Evolutionary conservation across 2,888 invertebrate genomes (phyloP), one percentile per base, ranked within the genome.

Genomic region (Erebia aethiops): DNA sequence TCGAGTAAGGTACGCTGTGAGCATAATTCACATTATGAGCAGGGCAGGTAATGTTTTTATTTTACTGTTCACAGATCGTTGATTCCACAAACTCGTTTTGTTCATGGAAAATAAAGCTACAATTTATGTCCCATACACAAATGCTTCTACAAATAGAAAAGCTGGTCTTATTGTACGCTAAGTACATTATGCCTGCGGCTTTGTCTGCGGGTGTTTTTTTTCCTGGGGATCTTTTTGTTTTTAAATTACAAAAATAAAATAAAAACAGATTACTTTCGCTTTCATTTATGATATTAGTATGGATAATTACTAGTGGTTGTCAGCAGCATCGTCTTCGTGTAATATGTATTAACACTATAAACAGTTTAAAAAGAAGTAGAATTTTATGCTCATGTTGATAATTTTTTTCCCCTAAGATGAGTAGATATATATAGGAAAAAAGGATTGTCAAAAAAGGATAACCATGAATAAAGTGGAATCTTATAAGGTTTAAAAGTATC

Each of bases 51-150:
- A 14, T 2, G n/a, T 58, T 58, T 58, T 54, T 58, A 41, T 58
- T 58, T 26, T n/a, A n/a, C 35, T 58, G 35, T 58, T 58, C 58
- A 9, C 35, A 41, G 58, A 13, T 35, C 60, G 43, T 61, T 43
- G 41, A 18, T 61, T 43, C 43, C 43, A 43, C 43, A 43, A 18
- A 46, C 46, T n/a, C 60, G 60, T 16, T 60, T 41, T 60, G 60
- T 60, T 60, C 35, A 60, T 60, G 60, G 60, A 43, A 60, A 60
- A 60, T 60, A 60, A 60, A 60, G 41, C 60, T 41, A 43, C 43
- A 58, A 58, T 35, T 35, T 35, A 14, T 58, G n/a, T 58, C 7
- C 2, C 26, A 18, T 54, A 54, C 16, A 54, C n/a, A 8, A 35
- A 58, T 35, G 57, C 35, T 58, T 35, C 26, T 58, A 14, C 35